Base-by-base conservation (phyloP, 1,140 invertebrate genomes). In the Eupristina koningsbergeri region DNA sequence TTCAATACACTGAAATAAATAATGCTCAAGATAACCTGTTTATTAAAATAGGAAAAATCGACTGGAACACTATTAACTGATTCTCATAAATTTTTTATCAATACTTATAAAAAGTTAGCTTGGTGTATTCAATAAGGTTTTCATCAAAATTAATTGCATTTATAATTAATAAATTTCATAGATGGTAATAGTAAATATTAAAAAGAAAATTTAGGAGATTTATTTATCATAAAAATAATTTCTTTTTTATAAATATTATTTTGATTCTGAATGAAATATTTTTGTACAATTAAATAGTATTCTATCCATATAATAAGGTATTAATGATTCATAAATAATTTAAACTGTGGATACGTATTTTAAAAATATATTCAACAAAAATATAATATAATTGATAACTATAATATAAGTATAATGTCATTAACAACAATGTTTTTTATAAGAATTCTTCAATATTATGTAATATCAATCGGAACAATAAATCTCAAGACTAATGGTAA, bases 31-130 rank as follows among this genome's bases (percentile, higher is more conserved):
- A 41, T 41, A 17, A 3, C 5, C 17, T 71, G 6, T 22, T n/a
- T 71, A n/a, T n/a, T 61, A 19, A 64, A 79, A 36, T 41, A 50
- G 15, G 1, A 79, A 64, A 79, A 47, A 39, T 19, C 17, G 36
- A 36, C 9, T 53, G n/a, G 26, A 39, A 36, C 41, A 69, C 15
- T 50, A 29, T 64, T 50, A 79, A 79, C 29, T 79, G 63, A 67
- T 50, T 79, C 17, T 79, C 45, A 64, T 79, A 26, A 31, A 47
- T 5, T 22, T 50, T 47, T 79, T 45, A 9, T 74, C 47, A 31
- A 50, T 17, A 5, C 3, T 9, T 8, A 22, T 53, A 75, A 53
- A 19, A 41, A 71, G 39, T 69, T 5, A 69, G 26, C 22, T 0
- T 58, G 22, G 5, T 26, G 3, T 58, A 58, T 58, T 36, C 1